Percentiles rank a stretch among this genome's conserved stretches.
Evolutionary conservation across 92 coral and sea anemone species (phyloP).

Genomic region (Blastomussa wellsi): DNA sequence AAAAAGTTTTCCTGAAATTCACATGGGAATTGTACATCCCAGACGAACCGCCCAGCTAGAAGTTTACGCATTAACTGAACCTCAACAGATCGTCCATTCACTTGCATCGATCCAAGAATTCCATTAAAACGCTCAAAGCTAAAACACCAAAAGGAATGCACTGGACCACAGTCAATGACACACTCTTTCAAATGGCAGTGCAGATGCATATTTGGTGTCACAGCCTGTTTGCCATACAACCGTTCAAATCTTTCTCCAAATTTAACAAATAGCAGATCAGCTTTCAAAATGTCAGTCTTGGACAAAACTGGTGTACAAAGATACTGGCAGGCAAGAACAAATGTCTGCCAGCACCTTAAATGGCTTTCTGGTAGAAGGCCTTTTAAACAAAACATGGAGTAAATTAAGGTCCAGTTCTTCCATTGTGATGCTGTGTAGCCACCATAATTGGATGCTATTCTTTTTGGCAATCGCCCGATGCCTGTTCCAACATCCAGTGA

Average conservation of each 20-base stretch:
- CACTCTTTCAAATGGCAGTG: slow-evolving; percentile 73
- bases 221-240: slow-evolving; percentile 51
- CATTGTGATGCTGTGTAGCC: slow-evolving; percentile 62
- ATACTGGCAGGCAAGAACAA: slow-evolving; percentile 53
- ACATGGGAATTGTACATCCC: not conserved
- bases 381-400: slow-evolving; percentile 44
- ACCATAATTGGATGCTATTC: slow-evolving; percentile 67
- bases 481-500: slow-evolving; percentile 62
- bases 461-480: slow-evolving; percentile 56
- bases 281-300: slow-evolving; percentile 44
- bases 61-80: slow-evolving; percentile 55
- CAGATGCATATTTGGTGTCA: slow-evolving; percentile 72
- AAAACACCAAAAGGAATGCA: slow-evolving; percentile 71
- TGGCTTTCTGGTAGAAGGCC: slow-evolving; percentile 46
- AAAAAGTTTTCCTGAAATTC: slow-evolving; percentile 12
- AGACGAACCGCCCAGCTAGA: slow-evolving; percentile 22
- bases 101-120: slow-evolving; percentile 44
- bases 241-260: slow-evolving; percentile 59
- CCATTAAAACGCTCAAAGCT: slow-evolving; percentile 57
- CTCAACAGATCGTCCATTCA: slow-evolving; percentile 49
- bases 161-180: slow-evolving; percentile 68
- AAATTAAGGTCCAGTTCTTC: slow-evolving; percentile 63
- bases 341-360: slow-evolving; percentile 48
- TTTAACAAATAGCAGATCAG: slow-evolving; percentile 46
- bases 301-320: slow-evolving; percentile 47